phyloP scores from a whole-genome alignment of 2,113 vertebrate species.

The Datnioides undecimradiatus region DNA sequence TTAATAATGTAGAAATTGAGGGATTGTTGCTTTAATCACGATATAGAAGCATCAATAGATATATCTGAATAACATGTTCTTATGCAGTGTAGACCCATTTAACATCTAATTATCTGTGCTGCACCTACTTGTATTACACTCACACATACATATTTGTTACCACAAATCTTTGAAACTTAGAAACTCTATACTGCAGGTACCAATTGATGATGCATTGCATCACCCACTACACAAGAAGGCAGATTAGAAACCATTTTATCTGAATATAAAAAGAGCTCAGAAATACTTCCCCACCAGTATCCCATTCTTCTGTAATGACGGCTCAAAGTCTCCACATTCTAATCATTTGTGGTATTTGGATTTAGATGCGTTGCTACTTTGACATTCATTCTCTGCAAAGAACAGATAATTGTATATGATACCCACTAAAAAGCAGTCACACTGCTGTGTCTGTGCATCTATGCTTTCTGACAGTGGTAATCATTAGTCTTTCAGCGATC shows the following conservation, averaged over 20 bases:
- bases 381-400: conserved; percentile 56
- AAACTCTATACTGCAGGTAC: neutral
- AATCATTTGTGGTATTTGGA: conserved; percentile 59
- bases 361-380: conserved; percentile 53
- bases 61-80: neutral
- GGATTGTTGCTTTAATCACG: neutral
- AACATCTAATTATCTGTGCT: neutral
- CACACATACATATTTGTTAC: neutral
- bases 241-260: conserved; percentile 26
- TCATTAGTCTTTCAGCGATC: conserved; percentile 72
- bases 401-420: conserved; percentile 73
- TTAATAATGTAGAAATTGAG: too few relatives aligned
- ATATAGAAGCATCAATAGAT: neutral
- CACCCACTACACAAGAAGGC: neutral
- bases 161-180: neutral
- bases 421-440: conserved; percentile 54
- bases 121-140: neutral
- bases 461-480: conserved; percentile 72
- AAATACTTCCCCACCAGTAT: conserved; percentile 27
- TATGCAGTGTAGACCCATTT: neutral
- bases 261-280: conserved; percentile 18
- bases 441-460: conserved; percentile 37
- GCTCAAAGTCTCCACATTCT: conserved; percentile 34
- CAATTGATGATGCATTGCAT: conserved; percentile 26
- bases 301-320: conserved; percentile 51